Evolutionary conservation across 1,140 invertebrate genomes (phyloP).

Genomic region (Telenomus remus): DNA sequence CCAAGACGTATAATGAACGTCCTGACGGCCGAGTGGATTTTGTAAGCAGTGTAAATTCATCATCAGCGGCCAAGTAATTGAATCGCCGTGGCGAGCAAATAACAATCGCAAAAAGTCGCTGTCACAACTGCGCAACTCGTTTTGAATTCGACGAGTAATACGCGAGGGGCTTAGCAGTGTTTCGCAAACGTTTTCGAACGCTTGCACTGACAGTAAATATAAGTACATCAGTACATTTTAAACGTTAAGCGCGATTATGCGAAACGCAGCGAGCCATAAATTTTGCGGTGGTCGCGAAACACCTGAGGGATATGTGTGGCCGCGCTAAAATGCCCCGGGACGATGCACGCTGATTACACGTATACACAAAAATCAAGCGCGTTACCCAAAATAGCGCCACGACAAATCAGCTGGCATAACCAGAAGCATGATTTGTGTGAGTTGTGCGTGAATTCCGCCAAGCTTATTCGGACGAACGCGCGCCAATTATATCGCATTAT

Average conservation of each 20-base stretch:
- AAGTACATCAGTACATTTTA: constrained; percentile 52
- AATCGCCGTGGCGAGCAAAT: constrained; percentile 20
- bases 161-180: neutral
- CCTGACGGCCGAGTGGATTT: constrained; percentile 6
- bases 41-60: neutral
- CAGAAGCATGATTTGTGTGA: constrained; percentile 41
- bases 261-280: constrained; percentile 48
- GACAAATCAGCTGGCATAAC: constrained; percentile 43
- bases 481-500: constrained; percentile 2
- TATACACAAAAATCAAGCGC: constrained; percentile 41
- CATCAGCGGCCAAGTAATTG: constrained; percentile 9
- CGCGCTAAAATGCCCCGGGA: constrained; percentile 31
- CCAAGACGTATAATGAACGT: constrained; percentile 14
- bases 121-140: constrained; percentile 24
- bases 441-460: constrained; percentile 24
- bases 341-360: constrained; percentile 33
- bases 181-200: no score
- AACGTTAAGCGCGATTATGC: constrained; percentile 51
- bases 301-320: constrained; percentile 33
- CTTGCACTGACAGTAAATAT: constrained; percentile 41
- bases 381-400: constrained; percentile 28
- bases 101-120: constrained; percentile 25
- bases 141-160: no score
- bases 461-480: constrained; percentile 23
- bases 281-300: constrained; percentile 31